Evolutionary conservation across 1,140 invertebrate species (phyloP), one percentile per base, ranked within the genome.

Genomic region (Thaumetopoea pityocampa): DNA sequence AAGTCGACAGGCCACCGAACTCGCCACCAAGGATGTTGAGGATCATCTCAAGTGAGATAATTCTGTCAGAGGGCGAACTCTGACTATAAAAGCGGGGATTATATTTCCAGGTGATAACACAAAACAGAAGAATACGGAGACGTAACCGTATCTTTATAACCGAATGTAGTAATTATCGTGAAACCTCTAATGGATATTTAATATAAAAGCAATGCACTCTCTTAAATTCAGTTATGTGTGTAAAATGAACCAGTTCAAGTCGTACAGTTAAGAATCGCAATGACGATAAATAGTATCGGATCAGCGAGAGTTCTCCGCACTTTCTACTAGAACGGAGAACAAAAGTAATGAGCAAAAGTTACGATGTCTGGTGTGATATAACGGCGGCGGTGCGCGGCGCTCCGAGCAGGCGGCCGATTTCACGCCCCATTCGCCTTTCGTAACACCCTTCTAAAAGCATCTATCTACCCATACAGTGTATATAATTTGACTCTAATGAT

Each of bases 351-450:
- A 66, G 64, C 69, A 74, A 67, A 65, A 72, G 67, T 74, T 78
- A 80, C 73, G 71, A 78, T 78, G 74, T 69, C 67, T 72, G 51
- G 55, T 63, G 60, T 81, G 77, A 77, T 74, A 81, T 78, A 78
- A 81, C 52, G 18, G 42, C 24, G 17, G 46, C 36, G 38, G 30
- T 10, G 48, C 37, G 20, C 15, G 33, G 23, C 49, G 51, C 42
- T 43, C 32, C 20, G 19, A 40, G 22, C 33, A 28, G 37, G 47
- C 36, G 35, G 35, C 22, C 33, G 46, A 57, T 62, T 62, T 54
- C 50, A 59, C 47, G 60, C 51, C 51, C 50, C 51, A 59, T 59
- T 64, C 44, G 38, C 27, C 51, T 55, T 46, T 51, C 57, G 27
- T 35, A 60, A 52, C 53, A 44, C 35, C 47, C 52, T 50, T 55